Base-by-base conservation (phyloP, 2,113 vertebrate genomes). In the Pagrus major region DNA sequence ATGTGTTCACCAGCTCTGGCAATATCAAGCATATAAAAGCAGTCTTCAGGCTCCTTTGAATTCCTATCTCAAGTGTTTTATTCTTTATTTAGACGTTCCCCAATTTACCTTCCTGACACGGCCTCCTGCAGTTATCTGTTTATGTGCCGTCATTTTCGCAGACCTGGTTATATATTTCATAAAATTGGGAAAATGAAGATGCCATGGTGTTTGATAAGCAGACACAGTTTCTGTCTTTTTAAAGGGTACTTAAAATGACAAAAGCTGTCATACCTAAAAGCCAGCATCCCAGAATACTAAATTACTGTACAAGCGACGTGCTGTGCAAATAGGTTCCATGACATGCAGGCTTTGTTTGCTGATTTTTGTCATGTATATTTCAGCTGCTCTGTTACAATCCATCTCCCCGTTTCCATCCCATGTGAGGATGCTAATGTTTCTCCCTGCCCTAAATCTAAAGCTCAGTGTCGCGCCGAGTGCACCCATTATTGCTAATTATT, bases 401-500 rank as follows among this genome's bases (percentile, higher is more conserved):
- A 37, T 83, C 60, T 55, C 61, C 33, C 54, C 11, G 5, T 78
- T 80, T 76, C 64, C 47, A 66, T 85, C 71, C 76, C 76, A 77
- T 69, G 69, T 79, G 81, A 81, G 73, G 80, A 86, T 84, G 70
- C 74, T 80, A 84, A 88, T 89, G 84, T 78, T 56, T 83, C 71
- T 75, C 47, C 29, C 65, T 83, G 84, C 78, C 74, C 86, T 69
- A 83, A 89, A 91, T 91, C 75, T 83, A 78, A 85, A 71, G 86
- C 89, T 84, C 74, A 71, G 86, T 72, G 84, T 88, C 79, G 41
- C 72, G 33, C 69, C 35, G 73, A 83, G 84, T 85, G 84, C 87
- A 59, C 76, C 91, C 90, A 86, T 93, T 91, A 90, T 81, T 83
- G 84, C 80, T 93, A 94, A 94, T 93, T 94, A 92, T 94, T 90